phyloP scores from a whole-genome alignment of 2,113 vertebrate genomes.

The Oenanthe melanoleuca region DNA sequence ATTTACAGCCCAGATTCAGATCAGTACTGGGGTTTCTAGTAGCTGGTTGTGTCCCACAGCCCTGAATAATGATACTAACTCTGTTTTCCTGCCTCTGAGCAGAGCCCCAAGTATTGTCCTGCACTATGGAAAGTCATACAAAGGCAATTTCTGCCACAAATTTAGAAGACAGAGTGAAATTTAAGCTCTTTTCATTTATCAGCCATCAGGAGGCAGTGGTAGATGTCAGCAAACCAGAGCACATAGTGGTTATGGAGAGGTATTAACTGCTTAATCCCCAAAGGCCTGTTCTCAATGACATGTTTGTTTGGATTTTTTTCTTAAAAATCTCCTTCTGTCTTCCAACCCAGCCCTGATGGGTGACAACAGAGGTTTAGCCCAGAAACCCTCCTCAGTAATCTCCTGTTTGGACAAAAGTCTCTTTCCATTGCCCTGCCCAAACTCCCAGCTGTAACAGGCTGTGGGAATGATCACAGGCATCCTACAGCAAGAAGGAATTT shows the following conservation, averaged over 20 bases:
- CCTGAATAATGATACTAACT: fast-evolving
- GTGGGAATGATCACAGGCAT: not conserved
- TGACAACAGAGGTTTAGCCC: not conserved
- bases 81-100: not conserved
- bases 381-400: not conserved
- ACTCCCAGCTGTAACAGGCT: not conserved
- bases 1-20: not conserved
- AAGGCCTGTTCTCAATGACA: not conserved
- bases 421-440: not conserved
- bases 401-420: not conserved
- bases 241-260: not conserved
- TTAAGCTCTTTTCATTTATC: not conserved
- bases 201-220: not conserved
- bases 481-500: not conserved
- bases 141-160: not conserved
- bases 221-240: not conserved
- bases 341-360: not conserved
- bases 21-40: not conserved
- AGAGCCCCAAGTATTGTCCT: not conserved
- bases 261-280: not conserved
- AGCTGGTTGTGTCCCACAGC: not conserved
- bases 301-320: fast-evolving
- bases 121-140: not conserved
- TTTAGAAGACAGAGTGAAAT: not conserved
- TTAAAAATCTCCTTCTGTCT: not conserved